Base-by-base conservation (phyloP, 2,113 vertebrate genomes). In the Oryzias woworae region DNA sequence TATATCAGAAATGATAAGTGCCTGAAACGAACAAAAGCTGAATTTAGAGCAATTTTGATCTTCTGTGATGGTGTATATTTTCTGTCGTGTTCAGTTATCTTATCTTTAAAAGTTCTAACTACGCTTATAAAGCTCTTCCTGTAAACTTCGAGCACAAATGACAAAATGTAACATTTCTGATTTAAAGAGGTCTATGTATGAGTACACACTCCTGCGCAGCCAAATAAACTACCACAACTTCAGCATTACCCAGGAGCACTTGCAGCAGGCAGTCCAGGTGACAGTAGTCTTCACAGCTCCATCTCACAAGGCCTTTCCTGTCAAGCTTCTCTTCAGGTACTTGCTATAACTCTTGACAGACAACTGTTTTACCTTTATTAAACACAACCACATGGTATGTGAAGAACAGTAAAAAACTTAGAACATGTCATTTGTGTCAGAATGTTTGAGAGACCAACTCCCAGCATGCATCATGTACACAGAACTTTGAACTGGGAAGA, bases 311-410 rank as follows among this genome's bases (percentile, higher is more conserved):
- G 23, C 78, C 0, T 94, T 95, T 84, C 94, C 94, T 4, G 44
- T 95, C 78, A 68, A 92, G 85, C 23, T 95, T 54, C 87, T 95
- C 45, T 82, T 94, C 56, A 93, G 94, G 94, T 95, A 64, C 16
- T 52, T 3, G 7, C 26, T 28, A 26, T 7, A 8, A 36, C 8
- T 2, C 36, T 6, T 7, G 36, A 36, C 8, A 12, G 10, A 36
- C 36, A 36, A 36, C 3, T 36, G 26, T 28, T 12, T 36, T 36
- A 12, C 36, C 10, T 36, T 36, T 8, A 36, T 36, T 7, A 48
- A 48, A 20, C 3, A 48, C 46, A 18, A 48, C 20, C n/a, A 48
- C 47, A 48, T 18, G 17, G 15, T n/a, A 5, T 47, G 12, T 48
- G 45, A 7, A n/a, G 45, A 18, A 48, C 6, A 48, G 12, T 14